phyloP scores from a whole-genome alignment of 2,113 vertebrate genomes.

The Leuciscus idus region DNA sequence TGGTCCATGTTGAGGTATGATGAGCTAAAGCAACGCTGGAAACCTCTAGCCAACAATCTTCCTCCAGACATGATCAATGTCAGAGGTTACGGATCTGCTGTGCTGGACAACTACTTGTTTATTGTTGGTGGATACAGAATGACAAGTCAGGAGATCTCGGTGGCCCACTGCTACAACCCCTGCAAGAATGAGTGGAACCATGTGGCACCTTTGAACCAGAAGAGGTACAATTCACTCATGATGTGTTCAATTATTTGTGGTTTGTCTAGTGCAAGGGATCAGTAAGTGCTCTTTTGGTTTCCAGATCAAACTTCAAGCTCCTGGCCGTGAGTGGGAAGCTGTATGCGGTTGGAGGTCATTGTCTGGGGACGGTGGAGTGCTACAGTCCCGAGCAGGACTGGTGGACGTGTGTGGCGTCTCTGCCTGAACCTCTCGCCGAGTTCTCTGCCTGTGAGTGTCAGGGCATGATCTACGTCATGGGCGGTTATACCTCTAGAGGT shows the following conservation, averaged over 20 bases:
- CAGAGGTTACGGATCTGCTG: slow-evolving; percentile 84
- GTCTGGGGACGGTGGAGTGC: slow-evolving; percentile 89
- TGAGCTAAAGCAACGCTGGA: slow-evolving; percentile 85
- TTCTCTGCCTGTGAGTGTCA: slow-evolving; percentile 95
- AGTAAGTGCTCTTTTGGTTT: slow-evolving; percentile 4
- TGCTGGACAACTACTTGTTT: slow-evolving; percentile 94
- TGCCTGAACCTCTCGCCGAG: slow-evolving; percentile 90
- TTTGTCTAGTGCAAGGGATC: background rate
- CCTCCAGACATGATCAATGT: slow-evolving; percentile 88
- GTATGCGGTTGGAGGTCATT: slow-evolving; percentile 93
- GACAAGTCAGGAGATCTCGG: slow-evolving; percentile 91
- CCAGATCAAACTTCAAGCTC: slow-evolving; percentile 95
- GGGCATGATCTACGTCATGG: slow-evolving; percentile 93
- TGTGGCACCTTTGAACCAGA: slow-evolving; percentile 93
- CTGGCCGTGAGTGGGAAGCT: slow-evolving; percentile 87
- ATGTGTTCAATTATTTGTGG: background rate
- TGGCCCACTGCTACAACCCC: slow-evolving; percentile 92
- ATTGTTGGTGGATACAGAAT: slow-evolving; percentile 89
- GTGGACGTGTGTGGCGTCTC: slow-evolving; percentile 90
- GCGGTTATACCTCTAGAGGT: slow-evolving; percentile 94
- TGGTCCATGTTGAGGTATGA: slow-evolving; percentile 89
- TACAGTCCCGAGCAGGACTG: slow-evolving; percentile 92
- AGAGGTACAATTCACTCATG: slow-evolving; percentile 78
- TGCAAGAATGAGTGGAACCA: slow-evolving; percentile 89
- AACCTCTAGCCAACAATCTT: slow-evolving; percentile 82